Evolutionary conservation across 1,140 invertebrate genomes (phyloP).

Genomic region (Anastatus disparis): DNA sequence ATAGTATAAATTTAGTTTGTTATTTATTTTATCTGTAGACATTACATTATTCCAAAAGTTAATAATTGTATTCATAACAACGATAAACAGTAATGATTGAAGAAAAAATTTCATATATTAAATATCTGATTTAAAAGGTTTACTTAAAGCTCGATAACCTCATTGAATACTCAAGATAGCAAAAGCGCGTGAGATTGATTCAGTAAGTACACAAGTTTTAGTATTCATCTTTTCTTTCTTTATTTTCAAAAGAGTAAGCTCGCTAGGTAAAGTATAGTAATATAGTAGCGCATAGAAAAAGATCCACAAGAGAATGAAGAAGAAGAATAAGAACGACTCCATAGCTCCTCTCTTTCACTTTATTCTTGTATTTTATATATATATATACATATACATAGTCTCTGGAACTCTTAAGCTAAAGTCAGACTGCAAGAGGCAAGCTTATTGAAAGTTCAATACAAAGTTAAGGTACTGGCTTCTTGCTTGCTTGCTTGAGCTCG

Average conservation of each 20-base stretch:
- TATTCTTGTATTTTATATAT: too few species aligned
- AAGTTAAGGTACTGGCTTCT: constrained; percentile 37
- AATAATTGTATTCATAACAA: too few species aligned
- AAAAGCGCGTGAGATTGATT: constrained; percentile 10
- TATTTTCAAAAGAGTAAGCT: not conserved
- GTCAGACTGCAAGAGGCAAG: constrained; percentile 38
- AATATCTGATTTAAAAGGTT: not conserved
- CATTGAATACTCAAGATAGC: constrained; percentile 16
- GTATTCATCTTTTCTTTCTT: constrained; percentile 13
- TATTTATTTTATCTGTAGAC: too few species aligned
- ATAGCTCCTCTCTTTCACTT: too few species aligned
- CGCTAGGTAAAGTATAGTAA: not conserved
- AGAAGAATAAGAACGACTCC: not conserved
- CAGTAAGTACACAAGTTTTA: constrained; percentile 15
- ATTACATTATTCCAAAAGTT: too few species aligned
- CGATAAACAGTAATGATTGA: not conserved
- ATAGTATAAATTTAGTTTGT: too few species aligned
- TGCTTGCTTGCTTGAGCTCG: not conserved
- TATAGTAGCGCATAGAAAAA: not conserved
- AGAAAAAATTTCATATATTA: too few species aligned
- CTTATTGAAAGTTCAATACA: constrained; percentile 43
- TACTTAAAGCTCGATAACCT: constrained; percentile 12
- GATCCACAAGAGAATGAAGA: not conserved
- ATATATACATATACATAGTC: too few species aligned
- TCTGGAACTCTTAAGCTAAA: constrained; percentile 38